Base-by-base conservation (phyloP, 2,888 invertebrate genomes). In the Melinaea menophilus region DNA sequence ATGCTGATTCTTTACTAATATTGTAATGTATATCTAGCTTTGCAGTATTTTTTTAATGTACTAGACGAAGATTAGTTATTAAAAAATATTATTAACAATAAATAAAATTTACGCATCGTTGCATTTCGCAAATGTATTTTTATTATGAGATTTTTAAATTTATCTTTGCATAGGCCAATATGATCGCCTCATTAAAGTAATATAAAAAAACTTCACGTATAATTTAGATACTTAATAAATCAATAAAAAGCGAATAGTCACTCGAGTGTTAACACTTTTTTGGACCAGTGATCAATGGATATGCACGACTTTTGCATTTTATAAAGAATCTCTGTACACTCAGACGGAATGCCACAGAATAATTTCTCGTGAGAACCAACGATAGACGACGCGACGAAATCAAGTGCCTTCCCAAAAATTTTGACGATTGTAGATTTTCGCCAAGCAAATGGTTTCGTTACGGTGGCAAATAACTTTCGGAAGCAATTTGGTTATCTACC, bases 241-340 rank as follows among this genome's bases (percentile, higher is more conserved):
- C 69, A 69, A 79, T 73, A 87, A 86, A 86, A 86, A 84, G 71
- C 74, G 45, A 71, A 74, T 71, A 79, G 70, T 70, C 75, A 73
- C 77, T 79, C 80, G 74, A 69, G 73, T 86, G 79, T 82, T 80
- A 77, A 77, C 67, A 69, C 77, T 84, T 88, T 87, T 89, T 87
- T 82, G 82, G 84, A 84, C 75, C 79, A 82, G 73, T 79, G 83
- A 74, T 79, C 82, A 74, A 76, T 77, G 81, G 90, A 84, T 79
- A 90, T 90, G 90, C 90, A 90, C 90, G 90, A 90, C 85, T 89
- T 85, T 86, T 74, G 84, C 82, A 75, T 90, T 90, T 87, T 79
- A 76, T 78, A 72, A 80, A 82, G 80, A 82, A 81, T 83, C 84
- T 78, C 82, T 84, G 79, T 84, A 86, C 85, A 83, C 75, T 81